These are phyloP conservation scores for Ooceraea biroi DNA, from an alignment of 1,140 invertebrate genomes.

Conservation along the genomic window DNA sequence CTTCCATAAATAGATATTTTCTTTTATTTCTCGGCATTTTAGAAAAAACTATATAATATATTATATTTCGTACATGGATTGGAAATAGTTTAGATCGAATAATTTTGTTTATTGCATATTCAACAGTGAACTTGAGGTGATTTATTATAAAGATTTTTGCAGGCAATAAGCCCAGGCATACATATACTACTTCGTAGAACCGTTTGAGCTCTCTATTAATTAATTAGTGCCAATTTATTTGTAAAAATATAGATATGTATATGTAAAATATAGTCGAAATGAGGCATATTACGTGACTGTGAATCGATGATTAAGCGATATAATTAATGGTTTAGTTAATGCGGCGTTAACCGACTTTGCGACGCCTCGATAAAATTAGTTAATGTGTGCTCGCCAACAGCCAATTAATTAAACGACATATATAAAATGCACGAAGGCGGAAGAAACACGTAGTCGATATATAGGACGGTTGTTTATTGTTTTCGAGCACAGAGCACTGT, in stretches of 20 bases:
- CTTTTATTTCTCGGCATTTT: neutral
- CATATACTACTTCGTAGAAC: too few species aligned
- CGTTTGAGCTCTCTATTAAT: too few species aligned
- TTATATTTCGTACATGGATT: too few species aligned
- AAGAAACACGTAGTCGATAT: constrained; percentile 9
- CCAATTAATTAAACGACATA: neutral
- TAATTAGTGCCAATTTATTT: too few species aligned
- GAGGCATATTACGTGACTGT: too few species aligned
- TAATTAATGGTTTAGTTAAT: neutral
- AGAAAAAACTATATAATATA: constrained; percentile 9
- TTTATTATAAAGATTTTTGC: constrained; percentile 32
- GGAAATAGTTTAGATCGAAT: constrained; percentile 22
- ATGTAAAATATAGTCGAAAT: too few species aligned
- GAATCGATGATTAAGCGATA: neutral
- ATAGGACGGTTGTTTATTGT: constrained; percentile 59
- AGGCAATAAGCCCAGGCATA: constrained; percentile 44
- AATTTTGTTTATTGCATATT: constrained; percentile 3
- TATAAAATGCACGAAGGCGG: neutral
- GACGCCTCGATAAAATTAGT: neutral
- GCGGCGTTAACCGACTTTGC: neutral
- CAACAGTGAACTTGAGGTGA: neutral
- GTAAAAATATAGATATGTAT: too few species aligned
- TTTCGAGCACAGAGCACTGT: constrained; percentile 47
- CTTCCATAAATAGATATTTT: constrained; percentile 18
- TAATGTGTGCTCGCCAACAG: neutral